These are phyloP conservation scores for Eristalis tenax DNA, from an alignment of 2,888 invertebrate genomes.

Conservation along the genomic window DNA sequence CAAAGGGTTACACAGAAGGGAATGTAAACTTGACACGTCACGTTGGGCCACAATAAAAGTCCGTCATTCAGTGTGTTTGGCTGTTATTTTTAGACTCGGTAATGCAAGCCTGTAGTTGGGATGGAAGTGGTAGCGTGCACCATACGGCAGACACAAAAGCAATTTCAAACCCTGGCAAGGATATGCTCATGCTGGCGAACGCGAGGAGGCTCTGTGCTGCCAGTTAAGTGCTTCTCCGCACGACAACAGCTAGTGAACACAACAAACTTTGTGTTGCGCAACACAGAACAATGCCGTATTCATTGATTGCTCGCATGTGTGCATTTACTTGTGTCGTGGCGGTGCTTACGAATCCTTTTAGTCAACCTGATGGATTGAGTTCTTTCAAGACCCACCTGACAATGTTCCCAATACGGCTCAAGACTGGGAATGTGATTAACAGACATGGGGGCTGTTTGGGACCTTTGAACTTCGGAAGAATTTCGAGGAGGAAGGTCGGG, in stretches of 20 bases:
- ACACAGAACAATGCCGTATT: not conserved
- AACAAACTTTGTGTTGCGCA: not conserved
- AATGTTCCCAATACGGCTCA: too few species aligned
- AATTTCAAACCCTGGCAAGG: not conserved
- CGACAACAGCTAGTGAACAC: not conserved
- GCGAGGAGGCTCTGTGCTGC: not conserved
- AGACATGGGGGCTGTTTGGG: too few species aligned
- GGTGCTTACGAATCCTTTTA: too few species aligned
- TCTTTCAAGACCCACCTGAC: too few species aligned
- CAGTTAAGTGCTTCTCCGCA: not conserved
- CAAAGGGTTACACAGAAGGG: not conserved
- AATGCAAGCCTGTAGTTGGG: conserved; percentile 11
- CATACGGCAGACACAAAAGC: conserved; percentile 27
- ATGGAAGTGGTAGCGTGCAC: not conserved
- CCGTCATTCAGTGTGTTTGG: not conserved
- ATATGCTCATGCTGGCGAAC: too few species aligned
- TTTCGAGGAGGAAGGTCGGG: too few species aligned
- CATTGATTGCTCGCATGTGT: not conserved
- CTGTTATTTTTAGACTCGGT: conserved; percentile 7
- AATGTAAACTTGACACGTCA: conserved; percentile 17
- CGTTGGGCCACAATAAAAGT: conserved; percentile 15
- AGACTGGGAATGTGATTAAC: too few species aligned
- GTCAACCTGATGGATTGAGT: too few species aligned
- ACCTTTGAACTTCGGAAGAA: too few species aligned
- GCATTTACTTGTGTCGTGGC: too few species aligned